Evolutionary conservation across 2,888 invertebrate species (phyloP), one percentile per base, ranked within the genome.

Genomic region (Aleiodes alternator): DNA sequence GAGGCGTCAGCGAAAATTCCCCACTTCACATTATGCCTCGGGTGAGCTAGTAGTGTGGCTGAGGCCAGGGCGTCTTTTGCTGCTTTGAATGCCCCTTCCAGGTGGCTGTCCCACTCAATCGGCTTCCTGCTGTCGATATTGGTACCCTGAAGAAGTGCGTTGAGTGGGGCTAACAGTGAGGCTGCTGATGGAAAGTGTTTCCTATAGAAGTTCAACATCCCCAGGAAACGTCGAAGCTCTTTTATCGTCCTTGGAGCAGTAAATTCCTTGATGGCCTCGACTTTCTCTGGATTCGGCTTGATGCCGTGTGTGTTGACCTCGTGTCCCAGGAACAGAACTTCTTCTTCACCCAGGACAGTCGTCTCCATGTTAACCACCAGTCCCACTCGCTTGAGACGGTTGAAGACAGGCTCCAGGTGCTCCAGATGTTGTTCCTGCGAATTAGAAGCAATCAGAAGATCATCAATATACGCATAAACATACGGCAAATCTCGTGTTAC

Each of bases 1-100:
- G 75, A 38, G 3, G 38, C 61, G n/a, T 75, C 4, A 66, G 72
- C 50, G 68, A 75, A 23, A 29, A 57, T 5, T 0, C 16, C 14
- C 0, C 70, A 70, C 14, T 73, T 68, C 12, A 73, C 57, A 4
- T 69, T 56, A 1, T 69, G 6, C 14, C 14, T 38, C 31, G 29
- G 59, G 34, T 59, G 12, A 2, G 59, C 1, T 12, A 59, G 34
- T n/a, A 31, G 53, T 0, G 77, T 59, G 34, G 73, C 78, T 0
- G 66, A 5, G 0, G 68, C 50, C 0, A 78, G 11, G 11, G 59
- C 29, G 8, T 59, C 23, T 31, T 59, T 59, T 11, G 31, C 29
- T 12, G 6, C 11, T 11, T 8, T 31, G n/a, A 59, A 59, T 4
- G 59, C 9, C 4, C 29, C 4, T 12, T 59, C 31, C 9, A 31